These are phyloP conservation scores for Lithophane ornitopus DNA, from an alignment of 2,888 invertebrate species.

Conservation along the genomic window DNA sequence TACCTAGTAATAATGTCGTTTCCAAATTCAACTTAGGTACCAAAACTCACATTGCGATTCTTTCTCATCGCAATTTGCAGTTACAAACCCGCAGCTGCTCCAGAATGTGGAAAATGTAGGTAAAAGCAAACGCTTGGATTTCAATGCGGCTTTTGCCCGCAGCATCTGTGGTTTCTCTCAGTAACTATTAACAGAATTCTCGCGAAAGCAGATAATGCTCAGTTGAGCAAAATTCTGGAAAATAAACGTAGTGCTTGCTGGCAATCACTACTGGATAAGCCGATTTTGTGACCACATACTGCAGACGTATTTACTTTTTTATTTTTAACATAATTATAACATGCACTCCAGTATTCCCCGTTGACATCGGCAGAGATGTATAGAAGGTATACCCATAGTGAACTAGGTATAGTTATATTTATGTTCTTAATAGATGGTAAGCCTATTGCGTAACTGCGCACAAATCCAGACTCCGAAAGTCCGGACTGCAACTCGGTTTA, in stretches of 20 bases:
- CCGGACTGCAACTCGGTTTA: background rate
- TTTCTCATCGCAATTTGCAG: conserved; percentile 7
- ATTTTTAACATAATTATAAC: background rate
- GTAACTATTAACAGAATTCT: background rate
- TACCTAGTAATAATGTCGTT: background rate
- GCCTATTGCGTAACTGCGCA: background rate
- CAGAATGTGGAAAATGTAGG: background rate
- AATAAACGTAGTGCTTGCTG: background rate
- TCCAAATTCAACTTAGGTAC: background rate
- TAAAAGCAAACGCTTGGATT: conserved; percentile 28
- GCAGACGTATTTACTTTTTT: background rate
- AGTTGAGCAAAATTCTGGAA: conserved; percentile 4
- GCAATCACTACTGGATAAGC: background rate
- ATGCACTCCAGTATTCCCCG: background rate
- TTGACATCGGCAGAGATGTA: background rate
- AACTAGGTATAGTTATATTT: background rate
- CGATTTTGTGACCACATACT: conserved; percentile 17
- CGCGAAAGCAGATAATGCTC: conserved; percentile 1
- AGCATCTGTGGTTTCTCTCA: conserved; percentile 17
- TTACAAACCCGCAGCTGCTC: background rate
- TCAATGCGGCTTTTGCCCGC: background rate
- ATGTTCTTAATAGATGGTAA: background rate
- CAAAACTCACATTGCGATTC: background rate
- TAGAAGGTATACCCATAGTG: background rate
- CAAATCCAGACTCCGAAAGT: background rate